A percentile compares a stretch with the other conserved stretches of the same genome.
phyloP scores from a whole-genome alignment of 2,888 invertebrate genomes.

The Herminia tarsipennalis region DNA sequence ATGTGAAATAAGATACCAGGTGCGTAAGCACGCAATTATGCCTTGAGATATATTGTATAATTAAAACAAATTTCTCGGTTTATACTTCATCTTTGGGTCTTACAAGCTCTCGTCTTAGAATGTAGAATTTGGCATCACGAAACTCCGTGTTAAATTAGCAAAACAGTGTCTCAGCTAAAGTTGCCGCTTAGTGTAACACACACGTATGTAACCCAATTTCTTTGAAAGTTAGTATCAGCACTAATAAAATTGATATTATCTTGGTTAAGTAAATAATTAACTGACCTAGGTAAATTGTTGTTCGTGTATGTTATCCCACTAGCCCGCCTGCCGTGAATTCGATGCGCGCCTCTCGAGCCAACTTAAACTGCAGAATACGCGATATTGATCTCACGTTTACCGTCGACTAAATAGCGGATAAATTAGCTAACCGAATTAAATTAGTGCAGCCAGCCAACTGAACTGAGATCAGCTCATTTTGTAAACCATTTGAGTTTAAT shows the following conservation, averaged over 20 bases:
- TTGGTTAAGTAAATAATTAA: slow-evolving; percentile 37
- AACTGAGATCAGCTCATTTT: slow-evolving; percentile 40
- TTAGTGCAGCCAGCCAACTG: slow-evolving; percentile 62
- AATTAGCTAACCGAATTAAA: slow-evolving; percentile 79
- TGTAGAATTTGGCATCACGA: slow-evolving; percentile 54
- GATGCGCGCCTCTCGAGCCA: slow-evolving; percentile 65
- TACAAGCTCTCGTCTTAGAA: slow-evolving; percentile 50
- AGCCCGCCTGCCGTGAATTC: slow-evolving; percentile 71
- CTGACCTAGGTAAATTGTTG: slow-evolving; percentile 44
- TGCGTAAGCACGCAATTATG: slow-evolving; percentile 49
- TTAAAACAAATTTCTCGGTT: slow-evolving; percentile 53
- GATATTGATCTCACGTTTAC: slow-evolving; percentile 83
- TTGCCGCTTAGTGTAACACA: neutral
- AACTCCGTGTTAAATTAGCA: slow-evolving; percentile 39
- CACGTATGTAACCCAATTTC: neutral
- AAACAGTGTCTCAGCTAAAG: slow-evolving; percentile 9
- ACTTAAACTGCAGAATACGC: slow-evolving; percentile 68
- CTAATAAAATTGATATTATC: slow-evolving; percentile 21
- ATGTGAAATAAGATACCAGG: slow-evolving; percentile 42
- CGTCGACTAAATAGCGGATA: slow-evolving; percentile 78
- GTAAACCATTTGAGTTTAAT: too few species aligned
- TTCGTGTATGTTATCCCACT: slow-evolving; percentile 49
- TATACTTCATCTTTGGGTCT: slow-evolving; percentile 53
- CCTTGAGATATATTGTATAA: slow-evolving; percentile 43
- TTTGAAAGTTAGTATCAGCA: too few species aligned